A percentile compares a stretch with the other conserved stretches of the same genome.
Evolutionary conservation across 1,140 invertebrate genomes (phyloP).

Genomic region (Bactericera cockerelli): DNA sequence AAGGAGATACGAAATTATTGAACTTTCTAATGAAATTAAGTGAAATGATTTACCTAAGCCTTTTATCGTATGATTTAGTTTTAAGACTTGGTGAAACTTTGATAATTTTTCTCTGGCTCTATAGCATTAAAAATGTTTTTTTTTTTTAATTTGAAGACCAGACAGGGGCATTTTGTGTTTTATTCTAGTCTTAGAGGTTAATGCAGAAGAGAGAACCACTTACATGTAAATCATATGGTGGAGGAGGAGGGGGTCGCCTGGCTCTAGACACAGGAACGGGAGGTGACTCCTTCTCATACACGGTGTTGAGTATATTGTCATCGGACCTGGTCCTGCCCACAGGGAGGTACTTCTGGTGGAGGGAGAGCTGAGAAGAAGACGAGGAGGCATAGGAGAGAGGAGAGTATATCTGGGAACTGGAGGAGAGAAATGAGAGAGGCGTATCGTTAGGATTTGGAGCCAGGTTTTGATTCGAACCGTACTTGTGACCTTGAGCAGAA

Average conservation of each 20-base stretch:
- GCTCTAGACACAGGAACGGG: slow-evolving; percentile 9
- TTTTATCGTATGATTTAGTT: no score
- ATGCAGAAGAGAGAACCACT: no score
- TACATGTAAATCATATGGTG: slow-evolving; percentile 40
- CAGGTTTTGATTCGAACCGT: slow-evolving; percentile 25
- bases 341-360: slow-evolving; percentile 8
- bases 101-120: no score
- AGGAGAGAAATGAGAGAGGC: slow-evolving; percentile 41
- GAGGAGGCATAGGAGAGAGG: slow-evolving; percentile 32
- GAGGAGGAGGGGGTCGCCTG: slow-evolving; percentile 47
- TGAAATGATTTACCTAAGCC: no score
- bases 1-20: no score
- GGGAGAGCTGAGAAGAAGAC: slow-evolving; percentile 28
- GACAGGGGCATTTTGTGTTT: no score
- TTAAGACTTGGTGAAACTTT: no score
- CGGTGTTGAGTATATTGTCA: slow-evolving; percentile 56
- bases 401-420: slow-evolving; percentile 33
- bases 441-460: slow-evolving; percentile 32
- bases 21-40: no score
- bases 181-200: no score
- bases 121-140: no score
- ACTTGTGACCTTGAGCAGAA: slow-evolving; percentile 20
- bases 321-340: slow-evolving; percentile 46
- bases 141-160: no score
- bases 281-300: slow-evolving; percentile 28